Evolutionary conservation across 2,888 invertebrate genomes (phyloP), one percentile per base, ranked within the genome.

Genomic region (Amaurobius ferox): DNA sequence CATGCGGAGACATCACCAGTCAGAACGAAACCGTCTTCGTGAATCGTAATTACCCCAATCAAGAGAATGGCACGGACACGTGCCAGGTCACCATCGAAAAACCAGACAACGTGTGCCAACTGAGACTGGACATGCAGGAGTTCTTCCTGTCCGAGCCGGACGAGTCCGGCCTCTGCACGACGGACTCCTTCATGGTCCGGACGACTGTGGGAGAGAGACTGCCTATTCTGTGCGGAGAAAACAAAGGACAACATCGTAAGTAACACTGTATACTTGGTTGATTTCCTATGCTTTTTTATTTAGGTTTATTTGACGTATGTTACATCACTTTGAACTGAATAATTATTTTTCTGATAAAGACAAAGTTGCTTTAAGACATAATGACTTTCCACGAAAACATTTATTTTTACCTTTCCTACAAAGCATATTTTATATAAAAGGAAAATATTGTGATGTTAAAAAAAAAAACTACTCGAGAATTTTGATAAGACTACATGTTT

Each of bases 31-130:
- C 88, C 0, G 79, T 87, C 23, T 87, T 88, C 30, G 87, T 88
- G 0, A 88, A 88, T 67, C 48, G 80, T 1, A 95, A 95, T 87
- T 96, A 96, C 91, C 97, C 97, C 0, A 93, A 93, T 0, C 93
- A 95, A 0, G 96, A 94, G 90, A 96, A 96, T 89, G 95, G 94
- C 0, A 95, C 95, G 0, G 95, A 95, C 0, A 96, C 96, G 28
- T 97, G 97, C 89, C 96, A 97, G 90, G 93, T 96, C 5, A 96
- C 96, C 0, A 93, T 97, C 11, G 91, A 95, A 70, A 97, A 97
- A 91, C 94, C 95, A 90, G 94, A 94, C 0, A 95, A 95, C 89
- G 94, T 97, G 19, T 97, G 96, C 89, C 97, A 97, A 91, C 94
- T 96, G 90, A 94, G 96, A 62, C 79, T 87, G 90, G 96, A 97